Percentiles rank a stretch among this genome's conserved stretches.
Evolutionary conservation across 53 echinoderm and acorn worm species (phyloP).

Genomic region (Mesocentrotus franciscanus): DNA sequence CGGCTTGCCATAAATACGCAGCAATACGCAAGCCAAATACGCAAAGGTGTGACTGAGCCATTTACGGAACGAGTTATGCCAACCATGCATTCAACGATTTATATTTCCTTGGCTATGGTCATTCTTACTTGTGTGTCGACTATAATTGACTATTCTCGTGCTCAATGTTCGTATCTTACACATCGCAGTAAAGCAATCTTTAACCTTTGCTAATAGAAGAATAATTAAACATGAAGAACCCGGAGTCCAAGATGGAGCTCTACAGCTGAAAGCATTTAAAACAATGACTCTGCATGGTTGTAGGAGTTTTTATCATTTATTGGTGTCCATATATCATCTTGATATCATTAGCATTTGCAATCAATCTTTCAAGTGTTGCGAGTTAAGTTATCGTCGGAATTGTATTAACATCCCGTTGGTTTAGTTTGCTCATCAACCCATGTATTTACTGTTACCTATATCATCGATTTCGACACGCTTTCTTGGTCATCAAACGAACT

Average conservation of each 20-base stretch:
- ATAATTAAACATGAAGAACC: background rate
- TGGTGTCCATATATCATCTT: background rate
- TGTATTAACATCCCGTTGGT: background rate
- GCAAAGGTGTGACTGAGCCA: too few species aligned
- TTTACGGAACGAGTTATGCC: background rate
- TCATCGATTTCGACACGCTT: conserved; percentile 10
- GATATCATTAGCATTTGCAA: background rate
- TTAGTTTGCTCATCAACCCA: conserved; percentile 12
- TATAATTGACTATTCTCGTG: background rate
- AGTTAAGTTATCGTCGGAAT: background rate
- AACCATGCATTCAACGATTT: background rate
- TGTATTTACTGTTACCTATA: background rate
- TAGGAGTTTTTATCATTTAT: background rate
- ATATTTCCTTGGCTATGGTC: background rate
- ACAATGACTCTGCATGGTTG: background rate
- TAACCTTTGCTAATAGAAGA: background rate
- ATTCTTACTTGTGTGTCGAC: background rate
- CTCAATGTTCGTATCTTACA: background rate
- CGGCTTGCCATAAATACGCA: too few species aligned
- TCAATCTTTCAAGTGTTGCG: background rate
- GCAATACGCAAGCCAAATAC: too few species aligned
- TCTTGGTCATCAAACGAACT: background rate
- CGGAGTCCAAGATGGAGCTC: background rate
- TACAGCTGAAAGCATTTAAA: background rate
- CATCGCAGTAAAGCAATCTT: conserved; percentile 9